Evolutionary conservation across 2,113 vertebrate species (phyloP), one percentile per base, ranked within the genome.

Genomic region (Dendropsophus ebraccatus): DNA sequence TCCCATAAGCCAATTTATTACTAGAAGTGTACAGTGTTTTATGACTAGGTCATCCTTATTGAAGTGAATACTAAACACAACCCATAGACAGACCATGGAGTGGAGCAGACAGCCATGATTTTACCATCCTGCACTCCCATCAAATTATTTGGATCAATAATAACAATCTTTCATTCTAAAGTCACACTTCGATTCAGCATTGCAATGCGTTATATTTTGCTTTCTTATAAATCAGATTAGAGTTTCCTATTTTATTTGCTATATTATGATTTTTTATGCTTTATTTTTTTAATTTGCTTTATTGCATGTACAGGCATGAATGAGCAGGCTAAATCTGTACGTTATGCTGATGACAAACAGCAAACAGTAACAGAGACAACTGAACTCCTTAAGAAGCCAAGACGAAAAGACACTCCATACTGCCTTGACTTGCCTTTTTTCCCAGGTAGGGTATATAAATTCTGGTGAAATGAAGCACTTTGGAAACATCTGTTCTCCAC

Each of bases 371-470:
- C 87, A 49, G 86, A 90, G 85, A 87, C 58, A 52, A 84, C 85
- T 37, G 85, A 88, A 35, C 56, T 82, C 0, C 14, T 81, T 30
- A 87, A 25, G 80, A 84, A 84, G n/a, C 77, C 67, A 47, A 32
- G 14, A 30, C 9, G 62, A 78, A 90, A 90, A 88, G 89, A 84
- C 2, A 88, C 88, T 1, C 87, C 87, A 1, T 89, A 89, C 83
- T 89, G 89, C 84, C 89, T 88, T 87, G 90, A 88, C 62, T 81
- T 88, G 28, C 90, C 88, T 16, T 88, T 89, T 56, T 75, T 87
- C 37, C 83, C 91, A 88, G 91, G 91, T 92, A 91, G 86, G 87
- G 58, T 32, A 5, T 70, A 41, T 70, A 37, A 37, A 10, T 28
- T n/a, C n/a, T 17, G 60, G 56, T 23, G 35, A 70, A 70, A 23